Evolutionary conservation across 2,888 invertebrate species (phyloP), one percentile per base, ranked within the genome.

Genomic region (Camptogramma bilineatum): DNA sequence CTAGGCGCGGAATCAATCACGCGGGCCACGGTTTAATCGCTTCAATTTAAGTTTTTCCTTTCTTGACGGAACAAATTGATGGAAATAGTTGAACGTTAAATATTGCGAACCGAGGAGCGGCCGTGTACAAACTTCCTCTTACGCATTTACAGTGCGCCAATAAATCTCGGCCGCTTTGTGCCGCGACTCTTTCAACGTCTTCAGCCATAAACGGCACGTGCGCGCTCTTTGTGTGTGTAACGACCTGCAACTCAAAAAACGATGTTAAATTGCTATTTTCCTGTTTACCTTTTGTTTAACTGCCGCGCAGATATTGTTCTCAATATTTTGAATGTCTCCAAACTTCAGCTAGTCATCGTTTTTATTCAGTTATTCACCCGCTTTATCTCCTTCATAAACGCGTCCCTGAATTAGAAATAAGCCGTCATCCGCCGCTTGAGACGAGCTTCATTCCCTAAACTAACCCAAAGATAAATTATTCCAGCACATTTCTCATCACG

Each of bases 401-500:
- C 80, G 81, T 83, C 79, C 78, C 82, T 86, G 84, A 87, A 88
- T 90, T 85, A 87, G 84, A 84, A 85, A 87, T 87, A 87, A 86
- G 83, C 84, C 81, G 80, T 83, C 84, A 85, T 84, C 80, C 80
- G 80, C 80, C 84, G 82, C 74, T 78, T 73, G 79, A 83, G 83
- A 85, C 80, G 79, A 84, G 85, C 83, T 86, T 83, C 83, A 79
- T 84, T 85, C 80, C 81, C 81, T 82, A 84, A 88, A 86, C 86
- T 86, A 84, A 87, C 86, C 86, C 81, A 78, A 86, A 86, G 86
- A 90, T 89, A 90, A 90, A 90, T 90, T 90, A 89, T 91, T 89
- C 86, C 81, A 80, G 82, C 82, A 86, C 85, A 88, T 90, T 90
- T 90, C 86, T 87, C 88, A 89, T 87, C 85, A 85, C 82, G 84